Conservation (phyloP, 2,113 vertebrate species). For the Hymenochirus boettgeri region DNA sequence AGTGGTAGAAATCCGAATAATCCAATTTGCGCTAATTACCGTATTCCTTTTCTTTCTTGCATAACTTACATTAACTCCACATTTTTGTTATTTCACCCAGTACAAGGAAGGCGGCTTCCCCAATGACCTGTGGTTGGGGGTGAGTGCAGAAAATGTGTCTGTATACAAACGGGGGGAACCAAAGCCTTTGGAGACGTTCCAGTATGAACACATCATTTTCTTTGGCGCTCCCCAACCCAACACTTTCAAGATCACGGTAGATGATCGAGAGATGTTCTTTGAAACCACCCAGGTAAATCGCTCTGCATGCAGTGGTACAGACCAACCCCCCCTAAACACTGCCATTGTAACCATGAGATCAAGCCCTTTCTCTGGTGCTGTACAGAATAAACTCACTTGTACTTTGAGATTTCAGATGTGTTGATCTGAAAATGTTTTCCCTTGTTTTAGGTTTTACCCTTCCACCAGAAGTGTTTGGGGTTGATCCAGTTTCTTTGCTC, state of each 20-base stretch:
- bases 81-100: conserved; percentile 52
- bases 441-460: too few species aligned
- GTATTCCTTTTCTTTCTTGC: too few species aligned
- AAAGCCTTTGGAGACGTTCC: conserved; percentile 80
- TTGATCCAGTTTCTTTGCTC: too few species aligned
- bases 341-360: too few species aligned
- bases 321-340: too few species aligned
- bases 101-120: conserved; percentile 92
- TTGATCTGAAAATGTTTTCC: too few species aligned
- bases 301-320: not conserved
- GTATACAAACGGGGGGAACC: conserved; percentile 81
- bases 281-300: conserved; percentile 78
- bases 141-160: conserved; percentile 80
- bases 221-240: conserved; percentile 79
- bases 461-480: too few species aligned
- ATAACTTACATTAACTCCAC: not conserved
- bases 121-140: conserved; percentile 82
- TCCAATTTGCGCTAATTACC: too few species aligned
- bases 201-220: conserved; percentile 83
- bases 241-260: conserved; percentile 88
- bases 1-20: too few species aligned
- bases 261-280: conserved; percentile 90
- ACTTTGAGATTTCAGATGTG: too few species aligned
- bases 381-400: too few species aligned
- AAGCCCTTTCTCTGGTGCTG: too few species aligned